These are phyloP conservation scores for Nycticorax nycticorax DNA, from an alignment of 2,113 vertebrate species.

Conservation along the genomic window DNA sequence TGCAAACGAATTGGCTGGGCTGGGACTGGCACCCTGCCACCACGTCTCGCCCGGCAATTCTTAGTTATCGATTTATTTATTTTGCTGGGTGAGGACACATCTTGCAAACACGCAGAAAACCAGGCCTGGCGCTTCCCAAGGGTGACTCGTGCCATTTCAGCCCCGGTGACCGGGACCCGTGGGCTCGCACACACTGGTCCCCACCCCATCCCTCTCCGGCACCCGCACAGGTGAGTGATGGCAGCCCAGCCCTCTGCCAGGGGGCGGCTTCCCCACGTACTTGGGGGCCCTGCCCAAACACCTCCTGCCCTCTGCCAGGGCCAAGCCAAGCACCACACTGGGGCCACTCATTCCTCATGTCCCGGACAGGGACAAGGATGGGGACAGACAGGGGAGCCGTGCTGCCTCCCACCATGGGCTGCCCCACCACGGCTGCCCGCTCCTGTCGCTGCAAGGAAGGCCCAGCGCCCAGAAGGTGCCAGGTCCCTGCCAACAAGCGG, in stretches of 20 bases:
- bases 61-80: constrained; percentile 17
- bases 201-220: background rate
- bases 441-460: background rate
- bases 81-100: constrained; percentile 27
- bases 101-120: background rate
- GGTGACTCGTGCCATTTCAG: fast-evolving
- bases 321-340: background rate
- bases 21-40: constrained; percentile 22
- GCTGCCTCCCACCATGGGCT: background rate
- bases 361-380: background rate
- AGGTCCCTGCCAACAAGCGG: fast-evolving
- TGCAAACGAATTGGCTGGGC: constrained; percentile 58
- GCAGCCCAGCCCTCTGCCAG: background rate
- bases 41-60: background rate
- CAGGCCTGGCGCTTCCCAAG: background rate
- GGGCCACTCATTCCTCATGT: background rate
- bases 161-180: background rate
- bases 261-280: fast-evolving
- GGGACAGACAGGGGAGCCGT: background rate
- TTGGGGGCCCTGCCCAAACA: background rate
- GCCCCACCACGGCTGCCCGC: fast-evolving
- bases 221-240: fast-evolving
- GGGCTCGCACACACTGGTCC: fast-evolving
- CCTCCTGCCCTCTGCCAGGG: background rate
- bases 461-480: background rate